Percentiles rank a stretch among this genome's conserved stretches.
phyloP scores from a whole-genome alignment of 2,797 vertebrate genomes.

The Siniperca scherzeri region DNA sequence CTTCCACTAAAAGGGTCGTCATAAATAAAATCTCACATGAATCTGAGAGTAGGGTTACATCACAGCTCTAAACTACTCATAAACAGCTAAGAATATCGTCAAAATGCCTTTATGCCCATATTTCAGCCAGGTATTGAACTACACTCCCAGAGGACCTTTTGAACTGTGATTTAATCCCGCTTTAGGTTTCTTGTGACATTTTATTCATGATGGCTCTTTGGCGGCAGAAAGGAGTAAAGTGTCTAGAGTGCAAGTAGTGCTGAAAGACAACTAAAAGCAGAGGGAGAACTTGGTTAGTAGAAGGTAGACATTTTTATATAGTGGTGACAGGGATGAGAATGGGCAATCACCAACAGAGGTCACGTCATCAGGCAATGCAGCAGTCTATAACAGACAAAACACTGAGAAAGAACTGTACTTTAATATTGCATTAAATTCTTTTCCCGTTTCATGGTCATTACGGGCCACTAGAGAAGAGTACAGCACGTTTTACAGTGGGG shows the following conservation, averaged over 20 bases:
- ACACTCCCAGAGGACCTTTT: conserved; percentile 39
- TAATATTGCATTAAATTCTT: conserved; percentile 24
- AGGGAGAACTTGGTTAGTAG: not conserved
- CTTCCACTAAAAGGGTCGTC: conserved; percentile 49
- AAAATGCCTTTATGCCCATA: not conserved
- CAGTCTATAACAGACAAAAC: conserved; percentile 8
- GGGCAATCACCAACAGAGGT: conserved; percentile 21
- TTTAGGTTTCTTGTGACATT: conserved; percentile 34
- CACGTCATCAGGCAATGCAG: conserved; percentile 10
- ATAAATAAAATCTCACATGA: conserved; percentile 65
- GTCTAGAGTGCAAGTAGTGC: conserved; percentile 14
- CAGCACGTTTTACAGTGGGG: conserved; percentile 3
- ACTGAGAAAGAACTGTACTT: not conserved
- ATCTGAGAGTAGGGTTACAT: conserved; percentile 62
- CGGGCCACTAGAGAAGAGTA: conserved; percentile 24
- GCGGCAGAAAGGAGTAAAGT: conserved; percentile 31
- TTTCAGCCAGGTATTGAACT: conserved; percentile 11
- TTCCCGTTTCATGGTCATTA: conserved; percentile 9
- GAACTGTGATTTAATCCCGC: conserved; percentile 38
- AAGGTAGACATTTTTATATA: not conserved
- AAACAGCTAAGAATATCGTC: conserved; percentile 34
- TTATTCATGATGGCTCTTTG: conserved; percentile 52
- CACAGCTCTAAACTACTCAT: conserved; percentile 27
- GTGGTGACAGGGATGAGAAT: not conserved
- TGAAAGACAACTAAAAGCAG: conserved; percentile 19